Percentiles rank a stretch among this genome's conserved stretches.
Evolutionary conservation across 2,113 vertebrate genomes (phyloP).

Genomic region (Alexandromys fortis): DNA sequence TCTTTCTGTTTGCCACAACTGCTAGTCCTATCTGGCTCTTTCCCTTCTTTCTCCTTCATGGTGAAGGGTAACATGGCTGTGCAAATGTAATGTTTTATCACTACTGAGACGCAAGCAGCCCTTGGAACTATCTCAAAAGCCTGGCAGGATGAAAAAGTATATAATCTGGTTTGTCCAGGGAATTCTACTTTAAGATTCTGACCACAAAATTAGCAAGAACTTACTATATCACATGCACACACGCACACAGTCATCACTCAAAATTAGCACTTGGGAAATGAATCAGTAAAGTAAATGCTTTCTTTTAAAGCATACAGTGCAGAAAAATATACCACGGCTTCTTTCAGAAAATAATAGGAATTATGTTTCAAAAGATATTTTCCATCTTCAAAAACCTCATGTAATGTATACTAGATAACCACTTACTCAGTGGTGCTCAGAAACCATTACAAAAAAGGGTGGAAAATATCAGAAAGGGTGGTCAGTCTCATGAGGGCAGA

Average conservation of each 20-base stretch:
- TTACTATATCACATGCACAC: neutral
- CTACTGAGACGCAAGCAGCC: neutral
- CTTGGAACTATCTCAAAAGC: neutral
- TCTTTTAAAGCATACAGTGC: conserved; percentile 42
- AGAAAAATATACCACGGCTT: conserved; percentile 57
- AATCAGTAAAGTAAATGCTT: neutral
- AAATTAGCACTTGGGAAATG: conserved; percentile 63
- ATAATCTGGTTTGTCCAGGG: neutral
- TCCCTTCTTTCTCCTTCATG: conserved; percentile 60
- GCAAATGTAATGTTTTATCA: conserved; percentile 4
- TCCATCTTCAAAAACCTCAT: conserved; percentile 39
- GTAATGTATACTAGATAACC: neutral
- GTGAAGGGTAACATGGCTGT: conserved; percentile 9
- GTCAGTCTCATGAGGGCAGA: neutral
- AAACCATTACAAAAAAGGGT: conserved; percentile 19
- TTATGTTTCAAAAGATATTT: conserved; percentile 37
- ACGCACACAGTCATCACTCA: neutral
- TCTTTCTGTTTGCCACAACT: neutral
- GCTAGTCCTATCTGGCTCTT: conserved; percentile 38
- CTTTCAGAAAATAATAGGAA: conserved; percentile 54
- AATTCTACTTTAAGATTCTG: conserved; percentile 58
- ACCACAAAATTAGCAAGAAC: conserved; percentile 32
- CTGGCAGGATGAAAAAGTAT: conserved; percentile 2
- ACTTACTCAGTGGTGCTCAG: conserved; percentile 30
- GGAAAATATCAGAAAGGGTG: conserved; percentile 59